Evolutionary conservation across 2,797 vertebrate species (phyloP), one percentile per base, ranked within the genome.

Genomic region (Notoglanidium macrostoma): DNA sequence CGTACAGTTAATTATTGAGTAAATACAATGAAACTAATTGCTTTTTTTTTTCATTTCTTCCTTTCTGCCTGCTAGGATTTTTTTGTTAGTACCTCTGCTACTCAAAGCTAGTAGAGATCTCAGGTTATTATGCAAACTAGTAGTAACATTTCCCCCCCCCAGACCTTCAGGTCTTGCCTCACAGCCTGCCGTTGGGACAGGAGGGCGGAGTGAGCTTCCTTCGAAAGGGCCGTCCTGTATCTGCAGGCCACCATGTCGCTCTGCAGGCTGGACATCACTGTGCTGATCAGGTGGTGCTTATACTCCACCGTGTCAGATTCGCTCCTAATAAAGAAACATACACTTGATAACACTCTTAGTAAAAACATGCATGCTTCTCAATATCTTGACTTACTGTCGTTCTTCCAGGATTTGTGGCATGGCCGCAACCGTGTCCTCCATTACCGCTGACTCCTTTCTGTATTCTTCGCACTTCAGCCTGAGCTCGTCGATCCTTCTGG

Each of bases 121-220:
- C 10, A 35, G 73, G 23, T 49, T 14, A 29, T 77, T 59, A 79
- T n/a, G 5, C 44, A 76, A 76, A 6, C 23, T 5, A 74, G n/a
- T 15, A n/a, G 51, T 21, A 55, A 40, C 5, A 40, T 14, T 23
- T 23, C 21, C 7, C 23, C 11, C 44, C 23, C 8, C 3, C 78
- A 94, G 93, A 97, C 96, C 94, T 95, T 89, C 1, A 61, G 92
- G 51, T 93, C 87, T 90, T 94, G 91, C 92, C 95, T 92, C 89
- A 89, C 87, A 86, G 92, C 92, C 90, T 91, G 93, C 85, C 59
- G 86, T 92, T 89, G 90, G 90, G 73, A 95, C 44, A 83, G 55
- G n/a, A 90, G 81, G 19, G 29, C 83, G 83, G 80, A 73, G 82
- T 83, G 93, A 81, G 84, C 92, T 92, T 92, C 92, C 61, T 90